phyloP scores from a whole-genome alignment of 1,140 invertebrate genomes.

The Nephila pilipes region DNA sequence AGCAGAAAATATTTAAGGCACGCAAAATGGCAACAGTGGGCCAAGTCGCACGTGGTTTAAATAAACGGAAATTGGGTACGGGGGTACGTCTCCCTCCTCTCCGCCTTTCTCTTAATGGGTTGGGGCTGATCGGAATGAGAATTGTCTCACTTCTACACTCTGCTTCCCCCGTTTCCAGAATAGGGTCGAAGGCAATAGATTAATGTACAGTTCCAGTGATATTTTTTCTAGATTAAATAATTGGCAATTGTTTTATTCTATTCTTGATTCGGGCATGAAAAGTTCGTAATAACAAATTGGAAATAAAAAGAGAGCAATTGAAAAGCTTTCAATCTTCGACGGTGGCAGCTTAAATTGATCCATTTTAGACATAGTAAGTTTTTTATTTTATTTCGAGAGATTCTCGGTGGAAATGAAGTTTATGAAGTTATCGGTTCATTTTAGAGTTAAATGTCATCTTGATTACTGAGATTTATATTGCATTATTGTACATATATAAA shows the following conservation, averaged over 20 bases:
- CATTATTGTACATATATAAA: no score
- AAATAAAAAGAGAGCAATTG: not conserved
- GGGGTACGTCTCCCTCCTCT: not conserved
- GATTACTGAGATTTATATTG: no score
- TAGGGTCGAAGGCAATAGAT: no score
- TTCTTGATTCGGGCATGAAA: not conserved
- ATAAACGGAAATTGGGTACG: conserved; percentile 59
- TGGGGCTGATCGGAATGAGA: not conserved
- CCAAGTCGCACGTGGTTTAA: conserved; percentile 63
- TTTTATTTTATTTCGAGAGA: no score
- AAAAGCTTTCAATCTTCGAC: not conserved
- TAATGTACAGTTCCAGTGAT: not conserved
- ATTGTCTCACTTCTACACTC: no score
- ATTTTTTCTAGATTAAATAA: conserved; percentile 19
- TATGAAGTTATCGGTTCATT: no score
- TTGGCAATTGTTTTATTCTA: not conserved
- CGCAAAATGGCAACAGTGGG: conserved; percentile 60
- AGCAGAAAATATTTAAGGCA: conserved; percentile 70
- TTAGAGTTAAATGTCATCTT: no score
- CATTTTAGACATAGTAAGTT: no score
- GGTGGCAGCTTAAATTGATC: no score
- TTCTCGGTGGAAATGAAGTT: no score
- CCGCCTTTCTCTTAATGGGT: not conserved
- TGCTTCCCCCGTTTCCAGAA: no score
- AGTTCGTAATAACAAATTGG: not conserved